Conservation (phyloP, 2,113 vertebrate genomes). For the Patagioenas fasciata region DNA sequence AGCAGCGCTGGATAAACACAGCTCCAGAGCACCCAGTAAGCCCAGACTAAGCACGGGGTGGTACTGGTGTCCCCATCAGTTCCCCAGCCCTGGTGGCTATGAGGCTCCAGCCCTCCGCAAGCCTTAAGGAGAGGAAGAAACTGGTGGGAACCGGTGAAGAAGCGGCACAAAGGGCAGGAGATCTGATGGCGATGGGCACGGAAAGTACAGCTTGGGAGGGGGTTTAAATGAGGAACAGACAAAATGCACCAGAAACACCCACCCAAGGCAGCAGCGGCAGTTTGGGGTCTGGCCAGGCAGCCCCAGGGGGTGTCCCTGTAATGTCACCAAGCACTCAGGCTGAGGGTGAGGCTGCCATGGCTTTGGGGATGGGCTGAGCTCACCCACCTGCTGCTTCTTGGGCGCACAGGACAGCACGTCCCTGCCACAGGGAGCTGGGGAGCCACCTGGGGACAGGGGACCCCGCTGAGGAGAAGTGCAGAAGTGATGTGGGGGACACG, state of each 20-base stretch:
- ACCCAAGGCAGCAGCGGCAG: not conserved
- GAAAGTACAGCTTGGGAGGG: not conserved
- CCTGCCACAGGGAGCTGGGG: not conserved
- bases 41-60: not conserved
- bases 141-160: not conserved
- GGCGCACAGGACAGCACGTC: not conserved
- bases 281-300: not conserved
- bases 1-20: not conserved
- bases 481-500: not conserved
- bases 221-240: not conserved
- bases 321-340: rapidly evolving
- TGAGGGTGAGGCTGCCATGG: not conserved
- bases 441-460: not conserved
- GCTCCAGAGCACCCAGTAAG: not conserved
- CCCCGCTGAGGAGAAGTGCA: not conserved
- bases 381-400: not conserved
- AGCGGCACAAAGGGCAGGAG: not conserved
- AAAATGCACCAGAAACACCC: not conserved
- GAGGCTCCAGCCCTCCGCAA: not conserved
- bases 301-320: not conserved
- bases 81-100: not conserved
- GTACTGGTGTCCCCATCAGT: not conserved
- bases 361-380: not conserved
- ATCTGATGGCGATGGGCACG: rapidly evolving
- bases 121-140: rapidly evolving